Base-by-base conservation (phyloP, 2,888 invertebrate species). In the Drosophila flavopinicola region DNA sequence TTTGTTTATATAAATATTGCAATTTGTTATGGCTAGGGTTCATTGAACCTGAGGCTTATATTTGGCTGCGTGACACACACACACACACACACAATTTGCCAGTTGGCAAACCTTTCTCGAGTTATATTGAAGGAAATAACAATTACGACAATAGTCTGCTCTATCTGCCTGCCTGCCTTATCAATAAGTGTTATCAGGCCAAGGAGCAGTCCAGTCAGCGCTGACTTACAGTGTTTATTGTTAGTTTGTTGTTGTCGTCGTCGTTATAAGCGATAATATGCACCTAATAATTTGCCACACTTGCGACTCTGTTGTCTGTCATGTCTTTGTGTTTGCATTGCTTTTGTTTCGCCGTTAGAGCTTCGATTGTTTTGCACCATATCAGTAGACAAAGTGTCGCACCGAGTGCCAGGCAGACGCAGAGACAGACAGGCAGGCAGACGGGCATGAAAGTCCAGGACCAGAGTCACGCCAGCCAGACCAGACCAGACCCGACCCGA, bases 341-440 rank as follows among this genome's bases (percentile, higher is more conserved):
- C 61, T 49, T 58, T 68, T 72, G 71, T 72, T 57, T 67, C 60
- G 61, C 52, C 60, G 30, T 51, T 61, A 15, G 61, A 59, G 39
- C 39, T 53, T 49, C 58, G 59, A 53, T 59, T 75, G 66, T 65
- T 58, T 63, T n/a, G 79, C 64, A 47, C 60, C 71, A 59, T 86
- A 86, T 83, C 87, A 86, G 85, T 60, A 86, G 82, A 77, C 87
- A 77, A 73, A 76, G 85, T 80, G 82, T 75, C 84, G 84, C 87
- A 68, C 52, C 48, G 56, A 77, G 69, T 80, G 69, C 51, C 69
- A 66, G 60, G 51, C 53, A 57, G 35, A n/a, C 37, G 35, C n/a
- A n/a, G n/a, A n/a, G n/a, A 68, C 52, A 48, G 56, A 77, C 66
- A 77, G 69, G 48, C 69, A 66, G 60, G 51, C 53, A 57, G 35